A percentile compares a stretch with the other conserved stretches of the same genome.
Conservation (phyloP, 1,140 invertebrate genomes). For the Drosophila sproati region DNA sequence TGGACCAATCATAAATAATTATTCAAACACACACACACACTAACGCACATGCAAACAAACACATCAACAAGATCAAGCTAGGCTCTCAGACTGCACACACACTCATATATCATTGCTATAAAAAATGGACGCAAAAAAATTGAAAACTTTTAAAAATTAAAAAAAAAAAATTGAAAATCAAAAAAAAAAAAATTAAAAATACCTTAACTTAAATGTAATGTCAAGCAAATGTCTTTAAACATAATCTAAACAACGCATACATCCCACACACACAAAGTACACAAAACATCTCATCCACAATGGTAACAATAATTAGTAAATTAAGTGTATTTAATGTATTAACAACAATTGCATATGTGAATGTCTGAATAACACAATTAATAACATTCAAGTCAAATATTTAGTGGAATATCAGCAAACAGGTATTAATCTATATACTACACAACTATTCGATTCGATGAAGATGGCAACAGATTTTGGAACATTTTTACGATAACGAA, state of each 20-base stretch:
- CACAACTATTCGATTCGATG: neutral
- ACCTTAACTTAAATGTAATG: slow-evolving; percentile 26
- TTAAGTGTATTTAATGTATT: slow-evolving; percentile 68
- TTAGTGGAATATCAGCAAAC: slow-evolving; percentile 52
- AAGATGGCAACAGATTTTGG: neutral
- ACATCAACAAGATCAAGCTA: slow-evolving; percentile 27
- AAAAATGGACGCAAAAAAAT: slow-evolving; percentile 42
- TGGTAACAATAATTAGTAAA: slow-evolving; percentile 82
- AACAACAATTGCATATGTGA: slow-evolving; percentile 58
- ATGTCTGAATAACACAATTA: slow-evolving; percentile 65
- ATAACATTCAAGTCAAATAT: slow-evolving; percentile 41
- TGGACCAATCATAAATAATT: slow-evolving; percentile 59
- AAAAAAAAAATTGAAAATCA: slow-evolving; percentile 24
- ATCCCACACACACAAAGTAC: slow-evolving; percentile 33
- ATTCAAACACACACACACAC: slow-evolving; percentile 11
- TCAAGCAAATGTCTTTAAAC: slow-evolving; percentile 45
- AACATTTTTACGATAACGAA: neutral
- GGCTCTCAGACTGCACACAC: slow-evolving; percentile 60
- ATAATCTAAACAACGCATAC: slow-evolving; percentile 50
- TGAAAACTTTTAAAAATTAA: slow-evolving; percentile 28
- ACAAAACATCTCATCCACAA: slow-evolving; percentile 76
- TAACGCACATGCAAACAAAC: slow-evolving; percentile 28
- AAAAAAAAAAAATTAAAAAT: slow-evolving; percentile 5
- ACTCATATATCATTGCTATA: slow-evolving; percentile 65
- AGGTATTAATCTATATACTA: slow-evolving; percentile 43